Conservation (phyloP, 1,140 invertebrate genomes). For the Diorhabda carinulata region DNA sequence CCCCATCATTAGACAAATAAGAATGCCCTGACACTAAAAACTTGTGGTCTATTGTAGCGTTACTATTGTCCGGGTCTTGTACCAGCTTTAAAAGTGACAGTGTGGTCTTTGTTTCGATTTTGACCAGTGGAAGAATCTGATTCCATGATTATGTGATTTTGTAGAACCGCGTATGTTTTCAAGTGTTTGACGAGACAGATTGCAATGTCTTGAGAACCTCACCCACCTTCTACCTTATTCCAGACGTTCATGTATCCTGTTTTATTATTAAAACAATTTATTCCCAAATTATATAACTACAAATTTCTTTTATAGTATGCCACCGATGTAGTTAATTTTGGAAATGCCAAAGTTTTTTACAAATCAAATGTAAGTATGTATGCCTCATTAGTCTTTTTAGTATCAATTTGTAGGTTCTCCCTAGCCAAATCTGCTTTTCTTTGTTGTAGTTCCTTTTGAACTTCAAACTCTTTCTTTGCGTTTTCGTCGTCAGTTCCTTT, state of each 20-base stretch:
- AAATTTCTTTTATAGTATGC: conserved; percentile 22
- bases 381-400: conserved; percentile 3
- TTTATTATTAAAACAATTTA: conserved; percentile 13
- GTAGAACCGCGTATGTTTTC: not conserved
- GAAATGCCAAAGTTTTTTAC: conserved; percentile 21
- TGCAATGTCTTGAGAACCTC: conserved; percentile 25
- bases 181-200: no score
- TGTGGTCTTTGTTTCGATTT: conserved; percentile 25
- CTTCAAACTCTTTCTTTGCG: conserved; percentile 8
- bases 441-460: conserved; percentile 15
- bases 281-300: conserved; percentile 22
- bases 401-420: conserved; percentile 8
- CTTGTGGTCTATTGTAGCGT: conserved; percentile 15
- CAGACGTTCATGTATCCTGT: conserved; percentile 21
- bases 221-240: conserved; percentile 10
- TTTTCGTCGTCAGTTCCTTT: not conserved
- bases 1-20: conserved; percentile 19
- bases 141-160: conserved; percentile 18
- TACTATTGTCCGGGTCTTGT: not conserved
- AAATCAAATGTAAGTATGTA: conserved; percentile 22
- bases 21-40: conserved; percentile 21
- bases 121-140: conserved; percentile 23
- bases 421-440: conserved; percentile 10
- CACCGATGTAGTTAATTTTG: conserved; percentile 12
- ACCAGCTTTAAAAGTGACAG: conserved; percentile 15